These are phyloP conservation scores for Ceriagrion tenellum DNA, from an alignment of 2,888 invertebrate species.

Conservation along the genomic window DNA sequence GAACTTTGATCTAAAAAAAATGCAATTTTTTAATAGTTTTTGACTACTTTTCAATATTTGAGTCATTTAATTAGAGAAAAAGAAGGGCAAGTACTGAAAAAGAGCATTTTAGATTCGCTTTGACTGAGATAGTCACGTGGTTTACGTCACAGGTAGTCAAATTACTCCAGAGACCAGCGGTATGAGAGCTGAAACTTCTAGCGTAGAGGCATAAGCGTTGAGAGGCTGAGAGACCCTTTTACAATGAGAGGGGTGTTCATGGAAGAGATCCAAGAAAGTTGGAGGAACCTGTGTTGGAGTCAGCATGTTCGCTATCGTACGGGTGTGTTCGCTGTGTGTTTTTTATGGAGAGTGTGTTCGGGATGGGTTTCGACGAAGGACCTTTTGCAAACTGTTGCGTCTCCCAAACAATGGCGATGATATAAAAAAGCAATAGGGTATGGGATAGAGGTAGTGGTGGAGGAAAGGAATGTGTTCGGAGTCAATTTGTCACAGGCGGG, in stretches of 20 bases:
- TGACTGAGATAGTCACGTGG: too few relatives aligned
- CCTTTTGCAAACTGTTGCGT: slow-evolving; percentile 54
- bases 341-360: not conserved
- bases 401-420: slow-evolving; percentile 30
- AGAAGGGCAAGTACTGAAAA: too few relatives aligned
- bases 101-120: too few relatives aligned
- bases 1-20: too few relatives aligned
- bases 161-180: too few relatives aligned
- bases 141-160: too few relatives aligned
- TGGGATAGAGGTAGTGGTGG: not conserved
- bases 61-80: too few relatives aligned
- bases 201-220: too few relatives aligned
- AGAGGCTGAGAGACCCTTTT: too few relatives aligned
- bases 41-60: too few relatives aligned
- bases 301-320: not conserved
- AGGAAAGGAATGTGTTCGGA: not conserved
- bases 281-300: not conserved
- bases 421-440: not conserved
- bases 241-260: not conserved
- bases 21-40: too few relatives aligned
- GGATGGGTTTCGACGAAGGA: not conserved
- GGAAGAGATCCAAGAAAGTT: slow-evolving; percentile 57
- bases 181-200: too few relatives aligned
- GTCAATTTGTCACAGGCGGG: slow-evolving; percentile 41
- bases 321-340: not conserved